Percentiles rank a stretch among this genome's conserved stretches.
phyloP scores from a whole-genome alignment of 2,113 vertebrate genomes.

The Perca schrenkii region DNA sequence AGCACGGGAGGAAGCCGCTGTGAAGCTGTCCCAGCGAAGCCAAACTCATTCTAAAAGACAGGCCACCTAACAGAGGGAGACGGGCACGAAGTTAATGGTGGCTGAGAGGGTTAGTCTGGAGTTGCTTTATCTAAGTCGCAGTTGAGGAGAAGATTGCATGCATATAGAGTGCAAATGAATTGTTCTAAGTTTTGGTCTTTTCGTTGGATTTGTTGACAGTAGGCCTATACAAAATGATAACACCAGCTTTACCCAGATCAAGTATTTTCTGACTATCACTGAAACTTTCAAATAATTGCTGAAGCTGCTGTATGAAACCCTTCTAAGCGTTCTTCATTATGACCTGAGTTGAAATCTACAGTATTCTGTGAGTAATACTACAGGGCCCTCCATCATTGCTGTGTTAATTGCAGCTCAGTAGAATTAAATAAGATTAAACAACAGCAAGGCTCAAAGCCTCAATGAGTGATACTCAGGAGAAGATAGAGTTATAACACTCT shows the following conservation, averaged over 20 bases:
- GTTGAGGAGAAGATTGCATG: background rate
- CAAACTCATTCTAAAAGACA: background rate
- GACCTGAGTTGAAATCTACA: background rate
- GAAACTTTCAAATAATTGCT: background rate
- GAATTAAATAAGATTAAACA: slow-evolving; percentile 72
- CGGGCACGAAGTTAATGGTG: background rate
- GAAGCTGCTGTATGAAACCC: background rate
- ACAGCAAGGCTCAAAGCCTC: slow-evolving; percentile 32
- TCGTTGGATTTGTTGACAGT: background rate
- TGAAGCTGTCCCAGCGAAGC: background rate
- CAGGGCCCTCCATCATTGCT: slow-evolving; percentile 32
- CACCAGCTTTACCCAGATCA: background rate
- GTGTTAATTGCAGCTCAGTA: slow-evolving; percentile 48
- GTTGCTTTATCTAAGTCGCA: slow-evolving; percentile 8
- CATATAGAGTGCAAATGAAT: background rate
- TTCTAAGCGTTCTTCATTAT: background rate
- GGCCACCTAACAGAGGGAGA: background rate
- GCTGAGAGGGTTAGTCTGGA: background rate
- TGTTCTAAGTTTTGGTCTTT: background rate
- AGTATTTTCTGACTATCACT: background rate
- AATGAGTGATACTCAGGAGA: slow-evolving; percentile 31
- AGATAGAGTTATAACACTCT: slow-evolving; percentile 28
- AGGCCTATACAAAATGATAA: background rate
- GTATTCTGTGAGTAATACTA: slow-evolving; percentile 1
- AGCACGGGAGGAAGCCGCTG: background rate